These are phyloP conservation scores for Bombylius discolor DNA, from an alignment of 2,888 invertebrate genomes.

Conservation along the genomic window DNA sequence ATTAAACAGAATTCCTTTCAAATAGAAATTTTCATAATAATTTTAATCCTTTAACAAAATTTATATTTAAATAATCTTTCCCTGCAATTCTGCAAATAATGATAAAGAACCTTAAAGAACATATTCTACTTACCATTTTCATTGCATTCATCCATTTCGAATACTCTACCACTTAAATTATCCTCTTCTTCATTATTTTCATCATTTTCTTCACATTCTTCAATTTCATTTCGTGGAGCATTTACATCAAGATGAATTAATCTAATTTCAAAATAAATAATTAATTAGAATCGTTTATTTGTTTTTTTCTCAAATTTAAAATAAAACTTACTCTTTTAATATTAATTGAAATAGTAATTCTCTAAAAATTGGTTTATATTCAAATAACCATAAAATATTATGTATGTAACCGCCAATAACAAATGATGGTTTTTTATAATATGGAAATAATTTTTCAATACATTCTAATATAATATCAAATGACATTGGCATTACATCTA, in stretches of 20 bases:
- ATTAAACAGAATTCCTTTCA: neutral
- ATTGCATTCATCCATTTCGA: constrained; percentile 27
- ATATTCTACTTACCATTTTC: constrained; percentile 9
- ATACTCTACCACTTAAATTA: constrained; percentile 31
- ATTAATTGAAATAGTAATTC: constrained; percentile 59
- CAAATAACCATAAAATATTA: constrained; percentile 62
- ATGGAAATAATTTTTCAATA: no score
- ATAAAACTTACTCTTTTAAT: constrained; percentile 53
- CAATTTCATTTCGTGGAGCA: constrained; percentile 45
- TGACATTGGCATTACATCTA: no score
- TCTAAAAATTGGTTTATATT: constrained; percentile 58
- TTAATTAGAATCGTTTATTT: constrained; percentile 1
- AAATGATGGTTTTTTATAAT: no score
- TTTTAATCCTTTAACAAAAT: no score
- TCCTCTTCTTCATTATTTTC: constrained; percentile 39
- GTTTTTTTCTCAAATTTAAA: constrained; percentile 4
- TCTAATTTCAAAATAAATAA: constrained; percentile 35
- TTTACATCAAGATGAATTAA: constrained; percentile 64
- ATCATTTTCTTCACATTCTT: constrained; percentile 36
- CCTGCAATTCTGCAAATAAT: no score
- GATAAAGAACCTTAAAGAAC: no score
- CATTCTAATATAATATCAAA: no score
- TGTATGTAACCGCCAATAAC: constrained; percentile 63
- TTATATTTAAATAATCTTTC: no score
- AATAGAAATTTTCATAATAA: no score